Conservation (phyloP, 2,888 invertebrate genomes). For the Cyrtodaria siliqua region DNA sequence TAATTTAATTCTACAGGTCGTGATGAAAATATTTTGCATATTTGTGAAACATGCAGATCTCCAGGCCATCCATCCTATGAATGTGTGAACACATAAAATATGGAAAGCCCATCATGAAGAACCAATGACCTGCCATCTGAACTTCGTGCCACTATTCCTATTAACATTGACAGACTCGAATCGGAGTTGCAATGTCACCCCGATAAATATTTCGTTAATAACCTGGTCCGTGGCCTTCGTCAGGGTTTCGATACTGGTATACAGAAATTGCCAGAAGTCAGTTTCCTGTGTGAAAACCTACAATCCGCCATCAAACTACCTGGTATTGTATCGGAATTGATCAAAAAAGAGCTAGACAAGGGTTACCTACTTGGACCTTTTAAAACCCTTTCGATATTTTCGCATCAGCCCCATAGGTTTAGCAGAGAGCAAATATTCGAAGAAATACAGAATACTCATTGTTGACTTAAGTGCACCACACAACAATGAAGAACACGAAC, state of each 20-base stretch:
- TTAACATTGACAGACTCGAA: not conserved
- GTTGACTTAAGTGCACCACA: conserved; percentile 61
- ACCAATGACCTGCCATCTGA: too few species aligned
- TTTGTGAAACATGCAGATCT: too few species aligned
- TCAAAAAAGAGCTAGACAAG: conserved; percentile 48
- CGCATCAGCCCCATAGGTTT: conserved; percentile 52
- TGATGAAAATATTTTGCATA: too few species aligned
- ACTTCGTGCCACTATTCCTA: not conserved
- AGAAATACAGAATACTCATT: conserved; percentile 54
- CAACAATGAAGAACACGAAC: conserved; percentile 28
- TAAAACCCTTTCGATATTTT: conserved; percentile 23
- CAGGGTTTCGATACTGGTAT: conserved; percentile 10
- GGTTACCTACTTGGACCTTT: conserved; percentile 57
- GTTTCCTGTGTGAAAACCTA: conserved; percentile 41
- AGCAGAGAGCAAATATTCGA: conserved; percentile 51
- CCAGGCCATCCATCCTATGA: too few species aligned
- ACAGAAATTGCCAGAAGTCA: not conserved
- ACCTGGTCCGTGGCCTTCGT: conserved; percentile 4
- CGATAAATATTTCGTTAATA: not conserved
- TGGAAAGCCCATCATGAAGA: too few species aligned
- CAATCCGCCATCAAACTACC: conserved; percentile 38
- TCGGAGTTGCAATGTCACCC: conserved; percentile 3
- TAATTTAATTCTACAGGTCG: too few species aligned
- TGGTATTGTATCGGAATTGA: conserved; percentile 17
- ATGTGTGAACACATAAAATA: too few species aligned